A percentile compares a stretch with the other conserved stretches of the same genome.
Conservation (phyloP, 2,888 invertebrate species). For the Steromphala cineraria region DNA sequence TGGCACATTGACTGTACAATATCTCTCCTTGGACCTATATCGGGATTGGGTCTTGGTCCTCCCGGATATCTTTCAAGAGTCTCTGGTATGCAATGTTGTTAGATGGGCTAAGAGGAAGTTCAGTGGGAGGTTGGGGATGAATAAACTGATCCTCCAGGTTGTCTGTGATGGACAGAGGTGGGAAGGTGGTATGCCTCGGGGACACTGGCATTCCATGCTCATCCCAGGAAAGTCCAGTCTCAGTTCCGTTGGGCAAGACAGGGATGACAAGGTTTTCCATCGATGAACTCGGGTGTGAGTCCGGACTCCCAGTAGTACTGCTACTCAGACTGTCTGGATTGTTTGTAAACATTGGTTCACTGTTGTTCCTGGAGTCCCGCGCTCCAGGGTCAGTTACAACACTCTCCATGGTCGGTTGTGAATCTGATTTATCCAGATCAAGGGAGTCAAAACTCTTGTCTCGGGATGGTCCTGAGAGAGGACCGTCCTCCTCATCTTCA, state of each 20-base stretch:
- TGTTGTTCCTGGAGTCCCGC: neutral
- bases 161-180: neutral
- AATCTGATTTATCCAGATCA: constrained; percentile 3
- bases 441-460: constrained; percentile 1
- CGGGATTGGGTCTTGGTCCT: constrained; percentile 26
- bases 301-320: constrained; percentile 6
- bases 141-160: constrained; percentile 21
- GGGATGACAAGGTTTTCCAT: neutral
- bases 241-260: neutral
- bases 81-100: constrained; percentile 14
- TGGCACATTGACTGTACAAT: too few relatives aligned
- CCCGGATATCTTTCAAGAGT: constrained; percentile 20
- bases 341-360: neutral
- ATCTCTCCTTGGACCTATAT: neutral
- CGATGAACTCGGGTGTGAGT: neutral
- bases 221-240: constrained; percentile 17
- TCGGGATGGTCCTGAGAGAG: neutral
- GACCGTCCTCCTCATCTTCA: constrained; percentile 34
- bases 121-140: constrained; percentile 15
- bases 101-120: constrained; percentile 8
- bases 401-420: constrained; percentile 11
- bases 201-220: constrained; percentile 25
- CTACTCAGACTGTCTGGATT: constrained; percentile 14
- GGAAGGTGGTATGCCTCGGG: constrained; percentile 13
- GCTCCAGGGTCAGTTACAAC: neutral